Evolutionary conservation across 30 jellyfish, hydroid and myxozoan species (phyloP), one percentile per base, ranked within the genome.

Genomic region (Aurelia sp.): DNA sequence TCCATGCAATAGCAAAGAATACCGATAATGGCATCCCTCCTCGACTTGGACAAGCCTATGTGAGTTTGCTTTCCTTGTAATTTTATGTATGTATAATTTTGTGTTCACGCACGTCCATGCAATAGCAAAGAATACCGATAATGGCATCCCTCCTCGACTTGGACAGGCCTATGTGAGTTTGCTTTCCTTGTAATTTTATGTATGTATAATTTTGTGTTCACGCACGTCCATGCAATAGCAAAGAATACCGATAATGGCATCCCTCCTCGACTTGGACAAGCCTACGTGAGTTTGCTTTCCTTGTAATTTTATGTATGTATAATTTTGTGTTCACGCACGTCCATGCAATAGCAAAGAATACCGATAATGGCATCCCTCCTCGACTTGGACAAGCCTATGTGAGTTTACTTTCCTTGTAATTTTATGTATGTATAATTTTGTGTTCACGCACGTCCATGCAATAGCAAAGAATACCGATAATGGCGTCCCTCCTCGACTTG

Each of bases 11-110:
- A n/a, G n/a, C n/a, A n/a, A n/a, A n/a, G n/a, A n/a, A n/a, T n/a
- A n/a, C n/a, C n/a, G 98, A 93, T 66, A 85, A 79, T 78, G 98
- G 91, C 27, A 19, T 63, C n/a, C 96, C 97, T 13, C 96, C 96
- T 66, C 68, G 96, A 27, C 91, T 87, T 60, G 96, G 96, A 19
- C 96, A 87, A 76, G 96, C 96, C 0, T 78, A 63, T 47, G 96
- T 87, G 44, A 87, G 90, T 35, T 17, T 8, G 16, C 27, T 38
- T 47, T 19, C 80, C 40, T 8, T 20, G 15, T 27, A 20, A 11
- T 3, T 20, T 68, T 68, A 22, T 19, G 27, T 68, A 1, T 16
- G 50, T 38, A 27, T 27, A 27, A 27, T 27, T 0, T 27, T 27
- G 33, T 27, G 33, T 27, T 7, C 50, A 38, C 50, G 50, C 50